Conservation (phyloP, 1,140 invertebrate species). For the Frieseomelitta varia region DNA sequence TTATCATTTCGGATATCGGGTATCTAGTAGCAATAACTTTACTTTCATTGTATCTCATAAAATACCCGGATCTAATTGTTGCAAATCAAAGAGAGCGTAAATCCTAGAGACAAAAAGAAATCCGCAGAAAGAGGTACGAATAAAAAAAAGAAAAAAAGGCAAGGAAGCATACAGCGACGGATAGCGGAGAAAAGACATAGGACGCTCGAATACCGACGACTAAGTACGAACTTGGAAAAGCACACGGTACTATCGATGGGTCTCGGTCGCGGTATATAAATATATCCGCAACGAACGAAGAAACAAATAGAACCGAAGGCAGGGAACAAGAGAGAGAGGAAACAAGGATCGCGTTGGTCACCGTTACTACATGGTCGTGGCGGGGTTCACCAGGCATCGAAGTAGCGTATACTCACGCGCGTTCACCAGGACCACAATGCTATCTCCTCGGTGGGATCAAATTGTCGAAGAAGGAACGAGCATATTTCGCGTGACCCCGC, state of each 20-base stretch:
- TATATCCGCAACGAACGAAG: constrained; percentile 41
- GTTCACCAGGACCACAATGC: constrained; percentile 74
- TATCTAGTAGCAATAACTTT: too few relatives aligned
- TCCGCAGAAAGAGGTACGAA: too few relatives aligned
- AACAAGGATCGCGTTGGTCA: constrained; percentile 31
- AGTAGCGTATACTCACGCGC: constrained; percentile 26
- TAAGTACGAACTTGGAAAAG: constrained; percentile 58
- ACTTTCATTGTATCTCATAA: too few relatives aligned
- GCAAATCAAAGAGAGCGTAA: too few relatives aligned
- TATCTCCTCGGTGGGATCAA: constrained; percentile 78
- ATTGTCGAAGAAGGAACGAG: constrained; percentile 79
- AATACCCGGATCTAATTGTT: too few relatives aligned
- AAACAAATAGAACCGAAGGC: neutral
- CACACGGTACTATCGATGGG: constrained; percentile 55
- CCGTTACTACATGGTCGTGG: constrained; percentile 18
- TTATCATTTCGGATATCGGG: too few relatives aligned
- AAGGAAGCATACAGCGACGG: neutral
- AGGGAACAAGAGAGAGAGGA: neutral
- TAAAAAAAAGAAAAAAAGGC: neutral
- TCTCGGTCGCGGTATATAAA: constrained; percentile 63
- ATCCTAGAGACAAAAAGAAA: too few relatives aligned
- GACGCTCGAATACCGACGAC: constrained; percentile 52
- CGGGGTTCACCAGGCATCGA: constrained; percentile 9
- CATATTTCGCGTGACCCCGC: constrained; percentile 79
- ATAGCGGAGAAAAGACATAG: constrained; percentile 54